Percentiles rank a stretch among this genome's conserved stretches.
phyloP scores from a whole-genome alignment of 2,113 vertebrate species.

The Eublepharis macularius region DNA sequence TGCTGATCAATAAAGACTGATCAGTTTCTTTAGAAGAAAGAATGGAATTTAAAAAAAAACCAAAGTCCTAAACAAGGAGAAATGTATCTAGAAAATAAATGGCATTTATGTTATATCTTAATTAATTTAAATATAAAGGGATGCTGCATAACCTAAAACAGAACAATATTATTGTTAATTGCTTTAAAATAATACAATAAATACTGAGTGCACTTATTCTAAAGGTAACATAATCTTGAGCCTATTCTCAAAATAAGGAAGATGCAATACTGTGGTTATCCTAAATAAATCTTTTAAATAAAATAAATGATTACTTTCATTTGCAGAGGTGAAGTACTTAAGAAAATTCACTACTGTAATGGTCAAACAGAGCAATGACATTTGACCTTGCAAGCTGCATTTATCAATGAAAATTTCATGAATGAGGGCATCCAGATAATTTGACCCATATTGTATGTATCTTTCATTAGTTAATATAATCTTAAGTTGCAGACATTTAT shows the following conservation, averaged over 20 bases:
- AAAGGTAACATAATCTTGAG: background rate
- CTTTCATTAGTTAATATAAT: constrained; percentile 3
- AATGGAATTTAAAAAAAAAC: background rate
- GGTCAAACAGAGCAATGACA: background rate
- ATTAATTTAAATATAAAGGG: background rate
- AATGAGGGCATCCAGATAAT: background rate
- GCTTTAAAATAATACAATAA: background rate
- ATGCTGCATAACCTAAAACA: background rate
- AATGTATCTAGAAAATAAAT: background rate
- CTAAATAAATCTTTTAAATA: no score
- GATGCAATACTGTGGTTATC: background rate
- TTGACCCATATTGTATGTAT: constrained; percentile 9
- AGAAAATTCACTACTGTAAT: background rate
- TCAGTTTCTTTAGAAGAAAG: no score
- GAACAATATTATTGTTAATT: background rate
- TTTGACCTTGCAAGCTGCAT: background rate
- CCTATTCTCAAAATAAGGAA: background rate
- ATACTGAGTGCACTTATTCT: background rate
- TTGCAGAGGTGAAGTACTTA: background rate
- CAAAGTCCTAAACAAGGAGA: background rate
- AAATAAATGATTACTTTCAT: background rate
- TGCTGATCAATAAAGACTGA: background rate
- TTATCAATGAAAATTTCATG: constrained; percentile 5
- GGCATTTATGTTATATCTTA: background rate
- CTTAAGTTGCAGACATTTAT: constrained; percentile 36